Conservation (phyloP, 2,113 vertebrate species). For the Paramormyrops kingsleyae region DNA sequence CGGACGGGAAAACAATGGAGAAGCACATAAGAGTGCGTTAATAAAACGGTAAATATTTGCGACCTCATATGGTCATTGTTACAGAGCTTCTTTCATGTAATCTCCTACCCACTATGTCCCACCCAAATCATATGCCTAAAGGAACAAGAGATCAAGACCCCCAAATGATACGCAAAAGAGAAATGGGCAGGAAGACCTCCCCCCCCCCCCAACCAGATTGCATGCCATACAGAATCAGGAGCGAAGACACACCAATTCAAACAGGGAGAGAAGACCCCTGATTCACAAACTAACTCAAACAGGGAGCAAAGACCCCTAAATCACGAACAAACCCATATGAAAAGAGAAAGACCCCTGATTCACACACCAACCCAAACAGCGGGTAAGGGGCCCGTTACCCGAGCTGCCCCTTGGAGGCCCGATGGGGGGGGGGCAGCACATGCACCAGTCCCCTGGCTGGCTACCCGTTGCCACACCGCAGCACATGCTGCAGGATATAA, state of each 20-base stretch:
- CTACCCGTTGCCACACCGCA: constrained; percentile 48
- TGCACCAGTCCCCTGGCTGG: constrained; percentile 56
- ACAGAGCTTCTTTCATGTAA: not conserved
- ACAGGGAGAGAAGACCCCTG: not conserved
- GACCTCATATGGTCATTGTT: not conserved
- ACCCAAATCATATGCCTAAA: not conserved
- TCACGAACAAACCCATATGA: not conserved
- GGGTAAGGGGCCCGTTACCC: not conserved
- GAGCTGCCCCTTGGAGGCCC: not conserved
- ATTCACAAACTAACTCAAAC: not conserved
- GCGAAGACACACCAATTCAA: not conserved
- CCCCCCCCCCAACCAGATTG: not conserved
- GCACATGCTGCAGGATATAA: constrained; percentile 69
- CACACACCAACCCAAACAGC: not conserved
- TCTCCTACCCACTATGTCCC: not conserved
- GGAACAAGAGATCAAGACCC: not conserved
- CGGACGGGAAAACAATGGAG: not conserved
- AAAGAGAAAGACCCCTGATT: not conserved
- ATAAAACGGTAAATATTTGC: not conserved
- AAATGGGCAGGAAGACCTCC: not conserved
- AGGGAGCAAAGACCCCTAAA: not conserved
- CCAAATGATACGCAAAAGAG: not conserved
- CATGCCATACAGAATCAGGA: not conserved
- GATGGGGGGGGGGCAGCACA: constrained; percentile 37
- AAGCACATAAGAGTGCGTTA: not conserved